Evolutionary conservation across 1,140 invertebrate species (phyloP), one percentile per base, ranked within the genome.

Genomic region (Drosophila truncata): DNA sequence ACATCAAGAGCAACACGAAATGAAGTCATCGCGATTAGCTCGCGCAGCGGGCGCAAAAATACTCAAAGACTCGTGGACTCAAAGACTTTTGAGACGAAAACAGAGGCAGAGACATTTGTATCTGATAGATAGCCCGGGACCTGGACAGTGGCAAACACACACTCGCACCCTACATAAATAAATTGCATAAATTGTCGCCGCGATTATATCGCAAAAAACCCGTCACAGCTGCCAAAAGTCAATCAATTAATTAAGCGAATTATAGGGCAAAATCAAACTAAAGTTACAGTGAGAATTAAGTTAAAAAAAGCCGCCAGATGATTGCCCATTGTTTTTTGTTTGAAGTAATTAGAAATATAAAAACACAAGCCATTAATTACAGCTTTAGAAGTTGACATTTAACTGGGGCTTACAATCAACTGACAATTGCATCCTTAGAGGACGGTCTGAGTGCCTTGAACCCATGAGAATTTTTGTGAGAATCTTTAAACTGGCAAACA

Each of bases 11-110:
- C 31, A 66, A 77, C 81, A 84, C 46, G 77, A 77, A 83, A 80
- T 81, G 82, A 84, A 84, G 82, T 84, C 82, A 84, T 84, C 82
- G 82, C 77, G 78, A 84, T 84, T 78, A 85, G 72, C 78, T 73
- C 72, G 77, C 66, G 66, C 78, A 78, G 73, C 62, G n/a, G 37
- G 47, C 35, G 10, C 5, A 50, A 50, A 50, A 50, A 18, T 50
- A 50, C 29, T 31, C 49, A 50, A 11, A 46, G 46, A 49, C 46
- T 27, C 25, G 46, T 49, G 23, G 46, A 49, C 46, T 49, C 25
- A 14, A 46, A 46, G 42, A 23, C 46, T 47, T 35, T 31, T 23
- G 10, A 35, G 41, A 11, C 69, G 14, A 23, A 49, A 27, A 59
- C 52, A 57, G 42, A 58, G 66, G 59, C 49, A 57, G 42, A 71